Evolutionary conservation across 2,888 invertebrate genomes (phyloP).

Genomic region (Noctua pronuba): DNA sequence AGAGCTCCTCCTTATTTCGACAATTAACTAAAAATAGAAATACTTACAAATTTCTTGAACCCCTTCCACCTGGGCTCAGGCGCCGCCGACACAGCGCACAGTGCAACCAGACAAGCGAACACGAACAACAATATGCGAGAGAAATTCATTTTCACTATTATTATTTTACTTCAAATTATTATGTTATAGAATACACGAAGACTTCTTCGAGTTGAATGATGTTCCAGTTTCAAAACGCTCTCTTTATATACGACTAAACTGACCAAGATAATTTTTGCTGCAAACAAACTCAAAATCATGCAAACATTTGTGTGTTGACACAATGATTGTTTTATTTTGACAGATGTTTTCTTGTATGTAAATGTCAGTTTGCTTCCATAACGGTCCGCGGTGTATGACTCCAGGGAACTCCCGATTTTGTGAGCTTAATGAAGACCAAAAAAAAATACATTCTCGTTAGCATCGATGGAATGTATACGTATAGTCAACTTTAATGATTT

Average conservation of each 20-base stretch:
- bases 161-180: conserved; percentile 32
- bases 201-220: conserved; percentile 51
- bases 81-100: conserved; percentile 73
- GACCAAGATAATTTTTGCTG: neutral
- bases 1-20: too few species aligned
- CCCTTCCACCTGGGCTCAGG: conserved; percentile 78
- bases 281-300: neutral
- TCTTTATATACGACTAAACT: conserved; percentile 43
- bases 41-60: conserved; percentile 81
- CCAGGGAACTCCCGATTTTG: conserved; percentile 52
- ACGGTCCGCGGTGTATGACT: conserved; percentile 13
- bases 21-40: neutral
- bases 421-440: conserved; percentile 11
- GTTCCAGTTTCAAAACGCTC: conserved; percentile 12
- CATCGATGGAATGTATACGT: neutral
- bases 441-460: neutral
- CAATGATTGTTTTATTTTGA: conserved; percentile 4
- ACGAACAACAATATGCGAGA: conserved; percentile 74
- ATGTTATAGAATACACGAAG: conserved; percentile 20
- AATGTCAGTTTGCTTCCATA: conserved; percentile 26
- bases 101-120: conserved; percentile 73
- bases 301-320: neutral
- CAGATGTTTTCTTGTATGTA: neutral
- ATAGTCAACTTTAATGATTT: too few species aligned
- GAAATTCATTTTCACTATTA: conserved; percentile 76